phyloP scores from a whole-genome alignment of 2,888 invertebrate species.

The Capitulum mitella region DNA sequence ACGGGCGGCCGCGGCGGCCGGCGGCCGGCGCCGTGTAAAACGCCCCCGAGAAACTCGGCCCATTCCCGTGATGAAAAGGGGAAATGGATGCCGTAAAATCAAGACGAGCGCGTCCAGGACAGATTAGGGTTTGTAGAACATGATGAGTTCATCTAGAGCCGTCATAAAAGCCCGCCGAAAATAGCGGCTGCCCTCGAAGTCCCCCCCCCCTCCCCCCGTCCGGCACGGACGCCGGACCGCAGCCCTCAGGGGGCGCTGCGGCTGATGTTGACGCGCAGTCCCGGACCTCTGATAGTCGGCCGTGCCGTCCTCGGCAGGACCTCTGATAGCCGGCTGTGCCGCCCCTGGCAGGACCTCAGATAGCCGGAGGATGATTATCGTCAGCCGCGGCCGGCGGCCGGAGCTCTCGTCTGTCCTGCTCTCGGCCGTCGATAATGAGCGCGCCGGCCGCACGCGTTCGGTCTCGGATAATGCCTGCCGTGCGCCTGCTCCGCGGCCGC shows the following conservation, averaged over 20 bases:
- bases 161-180: neutral
- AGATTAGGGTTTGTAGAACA: slow-evolving; percentile 21
- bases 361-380: too few relatives aligned
- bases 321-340: neutral
- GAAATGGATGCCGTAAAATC: slow-evolving; percentile 18
- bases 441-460: neutral
- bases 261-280: too few relatives aligned
- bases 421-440: neutral
- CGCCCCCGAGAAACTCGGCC: neutral
- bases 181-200: slow-evolving; percentile 7
- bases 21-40: neutral
- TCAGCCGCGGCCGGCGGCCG: too few relatives aligned
- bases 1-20: neutral
- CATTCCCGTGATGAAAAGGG: slow-evolving; percentile 17
- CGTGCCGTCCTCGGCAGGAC: too few relatives aligned
- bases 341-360: too few relatives aligned
- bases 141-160: slow-evolving; percentile 22
- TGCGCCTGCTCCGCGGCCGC: neutral
- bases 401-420: neutral
- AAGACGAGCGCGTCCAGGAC: slow-evolving; percentile 6
- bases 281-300: too few relatives aligned
- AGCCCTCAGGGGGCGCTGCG: too few relatives aligned
- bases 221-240: too few relatives aligned
- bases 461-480: neutral
- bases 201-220: too few relatives aligned